Evolutionary conservation across 2,797 vertebrate genomes (phyloP), one percentile per base, ranked within the genome.

Genomic region (Arrhamphus sclerolepis): DNA sequence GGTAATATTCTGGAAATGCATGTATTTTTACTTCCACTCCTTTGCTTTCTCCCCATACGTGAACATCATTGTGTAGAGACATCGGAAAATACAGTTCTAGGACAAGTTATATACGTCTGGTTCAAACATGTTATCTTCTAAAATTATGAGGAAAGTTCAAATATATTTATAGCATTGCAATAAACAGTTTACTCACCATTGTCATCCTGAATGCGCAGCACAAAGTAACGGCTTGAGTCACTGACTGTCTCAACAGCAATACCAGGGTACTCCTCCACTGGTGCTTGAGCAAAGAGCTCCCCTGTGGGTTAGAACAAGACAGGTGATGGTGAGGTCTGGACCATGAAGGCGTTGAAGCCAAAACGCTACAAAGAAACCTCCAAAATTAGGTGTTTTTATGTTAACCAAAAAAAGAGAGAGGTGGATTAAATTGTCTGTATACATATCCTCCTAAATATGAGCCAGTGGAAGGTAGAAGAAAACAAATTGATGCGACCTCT

Each of bases 211-310:
- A 99, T 98, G 63, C 96, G 94, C 68, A 98, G 94, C 44, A 98
- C 97, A 70, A 99, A 99, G 87, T 99, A 99, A 51, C 97, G 96
- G 75, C 97, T 99, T 57, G 97, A 98, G 89, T 99, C 97, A 5
- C 96, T 94, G 73, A 99, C 97, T 0, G 96, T 98, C 89, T 99
- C 97, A 84, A 99, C 92, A 14, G 96, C 87, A 59, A 97, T 93
- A 43, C 97, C 96, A 41, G 97, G 97, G 64, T 94, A 98, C 6
- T 97, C 94, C 1, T 95, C 93, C 31, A 99, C 90, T 1, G 97
- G 97, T 16, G 97, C 97, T 85, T 98, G 96, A 55, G 97, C 97
- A 68, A 98, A 98, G 42, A 99, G 93, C 56, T 97, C 96, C 69
- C 96, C 97, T 98, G 83, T 13, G 66, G 80, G 57, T 44, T 50